A percentile compares a stretch with the other conserved stretches of the same genome.
Evolutionary conservation across 2,113 vertebrate species (phyloP).

Genomic region (Pygoscelis adeliae): DNA sequence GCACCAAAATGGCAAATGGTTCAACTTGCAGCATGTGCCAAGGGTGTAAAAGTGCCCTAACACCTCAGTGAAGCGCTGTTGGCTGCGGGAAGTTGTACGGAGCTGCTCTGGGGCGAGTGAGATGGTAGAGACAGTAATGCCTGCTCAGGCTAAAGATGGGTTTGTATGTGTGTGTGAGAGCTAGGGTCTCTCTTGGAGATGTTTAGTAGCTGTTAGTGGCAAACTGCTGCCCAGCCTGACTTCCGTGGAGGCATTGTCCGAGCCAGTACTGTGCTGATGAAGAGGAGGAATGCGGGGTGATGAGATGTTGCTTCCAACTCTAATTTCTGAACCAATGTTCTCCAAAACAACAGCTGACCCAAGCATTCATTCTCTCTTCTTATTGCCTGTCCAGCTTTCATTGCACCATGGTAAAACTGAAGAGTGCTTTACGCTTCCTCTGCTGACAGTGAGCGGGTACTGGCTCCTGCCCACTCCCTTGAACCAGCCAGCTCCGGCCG

Average conservation of each 20-base stretch:
- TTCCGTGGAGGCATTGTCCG: too few relatives aligned
- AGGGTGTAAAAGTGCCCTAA: not conserved
- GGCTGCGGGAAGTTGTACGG: too few relatives aligned
- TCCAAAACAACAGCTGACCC: not conserved
- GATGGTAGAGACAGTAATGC: too few relatives aligned
- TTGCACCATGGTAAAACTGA: rapidly evolving
- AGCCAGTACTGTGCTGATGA: too few relatives aligned
- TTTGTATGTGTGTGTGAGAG: too few relatives aligned
- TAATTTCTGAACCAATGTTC: rapidly evolving
- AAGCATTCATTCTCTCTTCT: too few relatives aligned
- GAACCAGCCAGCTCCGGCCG: rapidly evolving
- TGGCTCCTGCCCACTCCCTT: not conserved
- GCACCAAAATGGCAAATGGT: rapidly evolving
- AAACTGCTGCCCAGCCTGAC: too few relatives aligned
- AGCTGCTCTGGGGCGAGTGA: too few relatives aligned
- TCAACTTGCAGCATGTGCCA: rapidly evolving
- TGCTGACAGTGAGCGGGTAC: rapidly evolving
- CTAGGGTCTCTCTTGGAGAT: too few relatives aligned
- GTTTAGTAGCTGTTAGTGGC: too few relatives aligned
- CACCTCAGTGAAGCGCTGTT: rapidly evolving
- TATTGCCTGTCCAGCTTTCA: not conserved
- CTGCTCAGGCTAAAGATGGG: too few relatives aligned
- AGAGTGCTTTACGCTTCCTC: rapidly evolving
- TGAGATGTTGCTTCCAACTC: not conserved
- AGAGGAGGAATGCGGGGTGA: not conserved